Percentiles rank a stretch among this genome's conserved stretches.
Conservation (phyloP, 2,113 vertebrate species). For the Patagioenas fasciata region DNA sequence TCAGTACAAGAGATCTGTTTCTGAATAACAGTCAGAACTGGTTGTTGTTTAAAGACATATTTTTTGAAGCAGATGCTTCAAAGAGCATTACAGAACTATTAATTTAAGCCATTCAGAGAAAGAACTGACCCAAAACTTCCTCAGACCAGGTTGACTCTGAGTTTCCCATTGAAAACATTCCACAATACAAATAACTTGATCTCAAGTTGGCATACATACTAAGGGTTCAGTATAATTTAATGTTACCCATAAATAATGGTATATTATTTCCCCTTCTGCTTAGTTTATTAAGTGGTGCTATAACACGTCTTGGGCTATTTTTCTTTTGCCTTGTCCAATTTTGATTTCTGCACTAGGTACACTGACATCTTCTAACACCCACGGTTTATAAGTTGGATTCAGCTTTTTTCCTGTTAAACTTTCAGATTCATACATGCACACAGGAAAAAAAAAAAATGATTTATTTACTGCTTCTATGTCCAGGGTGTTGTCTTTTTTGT, state of each 20-base stretch:
- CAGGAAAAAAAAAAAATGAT: not conserved
- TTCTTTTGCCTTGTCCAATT: not conserved
- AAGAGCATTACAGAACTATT: not conserved
- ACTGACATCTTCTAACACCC: not conserved
- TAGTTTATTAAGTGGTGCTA: not conserved
- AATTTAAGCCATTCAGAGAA: not conserved
- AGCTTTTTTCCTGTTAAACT: not conserved
- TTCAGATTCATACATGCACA: not conserved
- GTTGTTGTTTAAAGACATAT: not conserved
- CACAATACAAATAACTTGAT: not conserved
- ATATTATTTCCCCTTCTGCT: not conserved
- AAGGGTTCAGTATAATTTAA: not conserved
- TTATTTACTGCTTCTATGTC: not conserved
- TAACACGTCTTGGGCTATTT: not conserved
- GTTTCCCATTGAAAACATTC: not conserved
- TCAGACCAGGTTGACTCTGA: not conserved
- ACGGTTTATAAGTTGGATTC: not conserved
- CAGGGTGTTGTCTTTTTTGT: not conserved
- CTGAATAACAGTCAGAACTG: not conserved
- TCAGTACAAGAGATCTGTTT: not conserved
- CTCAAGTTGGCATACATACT: accelerated
- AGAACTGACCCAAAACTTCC: not conserved
- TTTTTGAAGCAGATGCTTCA: not conserved
- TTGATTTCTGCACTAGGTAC: not conserved
- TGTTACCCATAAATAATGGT: not conserved